Evolutionary conservation across 2,888 invertebrate species (phyloP), one percentile per base, ranked within the genome.

Genomic region (Eumerus sabulonum): DNA sequence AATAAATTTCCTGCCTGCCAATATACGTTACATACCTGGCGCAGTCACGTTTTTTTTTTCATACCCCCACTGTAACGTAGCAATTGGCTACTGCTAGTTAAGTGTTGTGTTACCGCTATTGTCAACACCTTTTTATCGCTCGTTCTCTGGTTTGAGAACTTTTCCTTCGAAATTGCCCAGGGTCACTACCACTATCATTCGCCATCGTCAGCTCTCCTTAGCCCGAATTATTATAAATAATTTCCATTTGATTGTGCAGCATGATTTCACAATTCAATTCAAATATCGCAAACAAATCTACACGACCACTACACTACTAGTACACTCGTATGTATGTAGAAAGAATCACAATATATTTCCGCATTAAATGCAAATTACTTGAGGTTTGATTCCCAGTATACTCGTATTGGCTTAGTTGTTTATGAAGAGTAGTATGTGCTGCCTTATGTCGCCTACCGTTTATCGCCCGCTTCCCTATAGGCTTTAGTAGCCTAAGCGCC

Each of bases 1-100:
- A 79, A 79, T 79, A 79, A 79, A 79, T 79, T 79, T 79, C 79
- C 79, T 79, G 77, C 73, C 77, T 79, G 74, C 74, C 79, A 79
- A 79, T 79, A 74, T 63, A 68, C 54, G n/a, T n/a, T 79, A 64
- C 63, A 70, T 70, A 79, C 74, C 64, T 70, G 40, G 53, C 16
- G 3, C 12, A 79, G 79, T 79, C 79, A 79, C 79, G 79, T 79
- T 74, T 79, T 66, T 72, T 73, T 27, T 27, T 70, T 67, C 48
- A 56, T 38, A 19, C 66, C 54, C 14, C 35, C 51, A 16, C 40
- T 42, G 48, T 35, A 27, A 50, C 13, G 19, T 19, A 27, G 16
- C n/a, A 16, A 36, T 11, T 36, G 11, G 7, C 36, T 11, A 11
- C 36, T 36, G 36, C 36, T 36, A 36, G 36, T 9, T 36, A 36